A percentile compares a stretch with the other conserved stretches of the same genome.
Conservation (phyloP, 2,797 vertebrate species). For the Peromyscus nudipes region DNA sequence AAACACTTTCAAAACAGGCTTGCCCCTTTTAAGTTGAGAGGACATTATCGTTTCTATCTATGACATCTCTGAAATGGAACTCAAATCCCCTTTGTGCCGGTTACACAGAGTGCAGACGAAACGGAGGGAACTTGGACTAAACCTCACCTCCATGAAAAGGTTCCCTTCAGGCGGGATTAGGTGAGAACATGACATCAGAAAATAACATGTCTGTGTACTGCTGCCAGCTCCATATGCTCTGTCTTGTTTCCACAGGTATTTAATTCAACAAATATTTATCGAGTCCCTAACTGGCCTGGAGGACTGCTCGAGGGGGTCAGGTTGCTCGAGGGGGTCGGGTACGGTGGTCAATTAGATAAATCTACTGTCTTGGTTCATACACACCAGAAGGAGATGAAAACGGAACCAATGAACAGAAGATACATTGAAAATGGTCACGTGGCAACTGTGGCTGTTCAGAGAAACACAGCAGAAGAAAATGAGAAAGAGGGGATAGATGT, state of each 20-base stretch:
- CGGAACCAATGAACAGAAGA: neutral
- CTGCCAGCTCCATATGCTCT: neutral
- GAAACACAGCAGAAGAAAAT: slow-evolving; percentile 18
- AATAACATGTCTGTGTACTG: neutral
- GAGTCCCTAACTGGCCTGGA: neutral
- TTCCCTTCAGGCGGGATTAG: slow-evolving; percentile 34
- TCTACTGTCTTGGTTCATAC: neutral
- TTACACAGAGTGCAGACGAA: slow-evolving; percentile 65
- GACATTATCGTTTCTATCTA: slow-evolving; percentile 75
- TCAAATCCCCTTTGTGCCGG: slow-evolving; percentile 71
- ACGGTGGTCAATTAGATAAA: neutral
- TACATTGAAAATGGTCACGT: neutral
- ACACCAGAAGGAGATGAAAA: neutral
- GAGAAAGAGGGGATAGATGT: neutral
- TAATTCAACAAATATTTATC: slow-evolving; percentile 56
- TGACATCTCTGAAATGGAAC: slow-evolving; percentile 71
- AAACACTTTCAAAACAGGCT: slow-evolving; percentile 78
- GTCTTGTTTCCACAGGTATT: slow-evolving; percentile 64
- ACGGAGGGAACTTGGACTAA: slow-evolving; percentile 54
- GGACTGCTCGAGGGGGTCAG: neutral
- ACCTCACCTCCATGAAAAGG: slow-evolving; percentile 30
- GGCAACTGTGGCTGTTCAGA: neutral
- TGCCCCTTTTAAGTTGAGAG: slow-evolving; percentile 73
- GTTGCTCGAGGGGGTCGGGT: neutral
- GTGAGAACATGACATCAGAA: slow-evolving; percentile 71